Conservation (phyloP, 2,113 vertebrate species). For the Fulmarus glacialis region DNA sequence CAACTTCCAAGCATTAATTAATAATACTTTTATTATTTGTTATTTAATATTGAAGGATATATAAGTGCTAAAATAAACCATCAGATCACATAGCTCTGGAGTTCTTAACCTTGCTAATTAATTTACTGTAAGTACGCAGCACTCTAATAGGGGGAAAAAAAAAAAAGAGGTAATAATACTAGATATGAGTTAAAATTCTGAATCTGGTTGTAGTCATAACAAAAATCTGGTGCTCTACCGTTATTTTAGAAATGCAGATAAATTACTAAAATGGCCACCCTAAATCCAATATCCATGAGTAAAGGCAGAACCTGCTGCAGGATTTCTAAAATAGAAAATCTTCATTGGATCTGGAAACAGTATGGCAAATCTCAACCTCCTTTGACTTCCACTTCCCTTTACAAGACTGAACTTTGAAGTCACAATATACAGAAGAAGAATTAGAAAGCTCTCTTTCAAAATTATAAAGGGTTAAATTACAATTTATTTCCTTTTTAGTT, state of each 20-base stretch:
- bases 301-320: neutral
- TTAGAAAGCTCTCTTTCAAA: neutral
- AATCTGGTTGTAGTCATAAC: neutral
- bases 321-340: neutral
- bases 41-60: neutral
- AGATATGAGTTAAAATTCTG: neutral
- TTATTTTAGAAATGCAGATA: neutral
- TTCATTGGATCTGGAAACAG: neutral
- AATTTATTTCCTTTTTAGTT: neutral
- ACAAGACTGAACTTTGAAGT: neutral
- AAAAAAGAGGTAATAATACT: accelerated
- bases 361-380: neutral
- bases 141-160: neutral
- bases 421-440: neutral
- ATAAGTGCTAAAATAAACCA: neutral
- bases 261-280: neutral
- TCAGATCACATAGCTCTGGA: neutral
- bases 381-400: neutral
- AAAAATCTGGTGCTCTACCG: neutral
- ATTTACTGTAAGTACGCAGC: neutral
- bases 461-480: neutral
- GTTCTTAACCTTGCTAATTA: neutral
- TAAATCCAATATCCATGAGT: neutral
- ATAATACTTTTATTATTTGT: neutral
- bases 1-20: neutral